A percentile compares a stretch with the other conserved stretches of the same genome.
These are phyloP conservation scores for Brachystomella parvula DNA, from an alignment of 1,140 invertebrate species.

Conservation along the genomic window DNA sequence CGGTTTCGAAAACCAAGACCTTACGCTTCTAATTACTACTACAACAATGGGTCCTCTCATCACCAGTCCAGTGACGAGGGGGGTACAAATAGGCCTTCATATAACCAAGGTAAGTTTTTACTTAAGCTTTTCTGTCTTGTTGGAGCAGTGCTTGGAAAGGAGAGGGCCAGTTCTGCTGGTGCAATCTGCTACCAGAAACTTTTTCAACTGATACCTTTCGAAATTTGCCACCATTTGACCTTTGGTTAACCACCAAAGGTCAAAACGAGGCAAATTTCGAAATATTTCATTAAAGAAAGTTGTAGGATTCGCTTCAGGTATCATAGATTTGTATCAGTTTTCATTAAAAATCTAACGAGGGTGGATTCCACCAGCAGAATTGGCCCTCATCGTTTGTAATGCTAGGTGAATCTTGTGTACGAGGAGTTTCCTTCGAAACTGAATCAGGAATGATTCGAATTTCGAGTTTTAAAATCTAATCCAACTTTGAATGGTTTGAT, in stretches of 20 bases:
- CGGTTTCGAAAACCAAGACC: conserved; percentile 26
- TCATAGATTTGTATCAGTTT: background rate
- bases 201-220: too few species aligned
- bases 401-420: too few species aligned
- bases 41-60: conserved; percentile 14
- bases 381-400: too few species aligned
- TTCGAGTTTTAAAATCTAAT: too few species aligned
- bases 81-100: conserved; percentile 28
- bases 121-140: background rate
- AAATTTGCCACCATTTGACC: background rate
- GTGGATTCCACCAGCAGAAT: too few species aligned
- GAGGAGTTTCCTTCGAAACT: too few species aligned
- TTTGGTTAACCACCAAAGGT: background rate
- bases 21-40: conserved; percentile 25
- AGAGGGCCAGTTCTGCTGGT: background rate
- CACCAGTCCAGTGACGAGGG: conserved; percentile 10
- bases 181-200: too few species aligned
- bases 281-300: too few species aligned
- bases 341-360: too few species aligned
- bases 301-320: too few species aligned
- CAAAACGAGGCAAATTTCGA: background rate
- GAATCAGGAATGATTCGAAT: too few species aligned
- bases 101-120: conserved; percentile 32
- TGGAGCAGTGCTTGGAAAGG: background rate
- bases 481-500: too few species aligned